Conservation (phyloP, 2,888 invertebrate species). For the Dynastes hyllus region DNA sequence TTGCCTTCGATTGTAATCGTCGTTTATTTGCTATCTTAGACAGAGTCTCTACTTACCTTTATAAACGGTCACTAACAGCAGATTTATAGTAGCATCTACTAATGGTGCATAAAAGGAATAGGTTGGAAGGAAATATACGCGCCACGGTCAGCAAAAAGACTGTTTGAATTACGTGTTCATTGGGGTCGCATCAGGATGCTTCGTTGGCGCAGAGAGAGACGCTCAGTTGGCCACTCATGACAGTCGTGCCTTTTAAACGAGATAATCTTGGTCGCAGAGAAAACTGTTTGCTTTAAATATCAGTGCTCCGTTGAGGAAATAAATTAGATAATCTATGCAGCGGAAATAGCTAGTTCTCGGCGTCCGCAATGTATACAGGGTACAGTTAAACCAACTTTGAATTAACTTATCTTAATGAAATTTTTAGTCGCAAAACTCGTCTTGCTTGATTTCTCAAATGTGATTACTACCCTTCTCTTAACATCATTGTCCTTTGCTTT, state of each 20-base stretch:
- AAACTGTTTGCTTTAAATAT: slow-evolving; percentile 27
- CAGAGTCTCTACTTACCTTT: slow-evolving; percentile 24
- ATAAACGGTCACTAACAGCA: slow-evolving; percentile 22
- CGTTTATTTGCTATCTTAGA: slow-evolving; percentile 35
- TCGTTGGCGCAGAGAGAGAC: slow-evolving; percentile 1
- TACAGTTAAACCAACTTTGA: not conserved
- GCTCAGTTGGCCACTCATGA: slow-evolving; percentile 14
- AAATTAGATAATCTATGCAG: slow-evolving; percentile 9
- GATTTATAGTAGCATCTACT: slow-evolving; percentile 31
- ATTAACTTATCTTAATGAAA: not conserved
- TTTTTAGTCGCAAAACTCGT: not conserved
- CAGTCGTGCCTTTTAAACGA: slow-evolving; percentile 21
- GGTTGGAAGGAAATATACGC: slow-evolving; percentile 10
- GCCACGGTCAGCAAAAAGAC: slow-evolving; percentile 38
- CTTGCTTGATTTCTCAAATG: not conserved
- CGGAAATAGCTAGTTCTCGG: not conserved
- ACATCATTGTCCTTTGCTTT: not conserved
- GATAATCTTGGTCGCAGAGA: slow-evolving; percentile 24
- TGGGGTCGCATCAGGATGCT: slow-evolving; percentile 33
- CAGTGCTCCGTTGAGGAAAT: not conserved
- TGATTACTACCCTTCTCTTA: not conserved
- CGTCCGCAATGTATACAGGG: too few relatives aligned
- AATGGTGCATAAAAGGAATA: slow-evolving; percentile 41
- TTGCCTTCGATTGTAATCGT: slow-evolving; percentile 10
- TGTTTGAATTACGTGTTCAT: slow-evolving; percentile 40